Percentiles rank a stretch among this genome's conserved stretches.
These are phyloP conservation scores for Nudaria mundana DNA, from an alignment of 2,888 invertebrate species.

Conservation along the genomic window DNA sequence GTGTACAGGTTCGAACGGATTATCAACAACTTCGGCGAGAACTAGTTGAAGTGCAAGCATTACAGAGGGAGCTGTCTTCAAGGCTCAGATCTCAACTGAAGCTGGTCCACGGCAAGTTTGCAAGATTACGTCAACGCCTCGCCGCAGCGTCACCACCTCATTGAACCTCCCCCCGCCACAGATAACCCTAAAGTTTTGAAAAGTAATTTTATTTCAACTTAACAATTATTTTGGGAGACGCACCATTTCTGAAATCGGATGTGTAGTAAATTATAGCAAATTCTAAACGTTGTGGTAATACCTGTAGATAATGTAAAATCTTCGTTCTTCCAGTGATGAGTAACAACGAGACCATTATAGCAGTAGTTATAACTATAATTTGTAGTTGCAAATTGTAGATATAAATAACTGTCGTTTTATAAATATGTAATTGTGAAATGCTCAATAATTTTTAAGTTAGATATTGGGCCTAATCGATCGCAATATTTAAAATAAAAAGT, in stretches of 20 bases:
- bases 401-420: slow-evolving; percentile 9
- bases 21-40: slow-evolving; percentile 90
- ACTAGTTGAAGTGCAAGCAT: slow-evolving; percentile 88
- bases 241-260: not conserved
- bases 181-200: slow-evolving; percentile 18
- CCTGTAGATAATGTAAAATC: not conserved
- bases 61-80: slow-evolving; percentile 88
- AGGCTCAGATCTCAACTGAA: slow-evolving; percentile 87
- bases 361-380: not conserved
- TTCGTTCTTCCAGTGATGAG: slow-evolving; percentile 2
- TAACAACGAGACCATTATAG: slow-evolving; percentile 2
- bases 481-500: not conserved
- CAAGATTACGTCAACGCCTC: slow-evolving; percentile 85
- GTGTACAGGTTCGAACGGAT: slow-evolving; percentile 84
- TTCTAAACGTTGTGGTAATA: slow-evolving; percentile 1
- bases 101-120: slow-evolving; percentile 88
- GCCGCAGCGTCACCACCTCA: slow-evolving; percentile 74
- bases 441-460: slow-evolving; percentile 6
- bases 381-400: not conserved
- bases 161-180: slow-evolving; percentile 18
- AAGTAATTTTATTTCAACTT: slow-evolving; percentile 13
- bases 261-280: not conserved
- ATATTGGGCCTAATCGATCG: slow-evolving; percentile 21
- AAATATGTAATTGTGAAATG: slow-evolving; percentile 16
- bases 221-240: slow-evolving; percentile 6